Evolutionary conservation across 2,888 invertebrate species (phyloP).

Genomic region (Napeogenes sylphis): DNA sequence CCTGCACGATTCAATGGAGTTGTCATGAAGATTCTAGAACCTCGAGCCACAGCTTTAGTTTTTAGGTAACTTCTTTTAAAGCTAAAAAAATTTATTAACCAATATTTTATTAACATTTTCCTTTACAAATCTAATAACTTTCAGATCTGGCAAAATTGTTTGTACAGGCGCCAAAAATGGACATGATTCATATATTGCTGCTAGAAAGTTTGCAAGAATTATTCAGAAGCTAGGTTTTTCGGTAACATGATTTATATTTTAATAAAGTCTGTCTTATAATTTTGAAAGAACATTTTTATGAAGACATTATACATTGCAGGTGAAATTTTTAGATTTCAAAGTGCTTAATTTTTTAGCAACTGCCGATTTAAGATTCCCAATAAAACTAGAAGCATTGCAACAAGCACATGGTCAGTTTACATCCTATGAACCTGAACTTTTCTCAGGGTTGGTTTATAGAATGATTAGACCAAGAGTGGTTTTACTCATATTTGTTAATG

Average conservation of each 20-base stretch:
- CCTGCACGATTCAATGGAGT: constrained; percentile 89
- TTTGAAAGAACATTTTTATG: not conserved
- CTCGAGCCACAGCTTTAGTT: constrained; percentile 84
- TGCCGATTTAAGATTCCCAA: constrained; percentile 85
- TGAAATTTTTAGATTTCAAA: constrained; percentile 86
- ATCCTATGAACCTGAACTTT: constrained; percentile 98
- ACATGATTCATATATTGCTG: constrained; percentile 85
- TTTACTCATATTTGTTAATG: constrained; percentile 98
- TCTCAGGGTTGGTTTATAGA: constrained; percentile 98
- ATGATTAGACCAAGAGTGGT: constrained; percentile 98
- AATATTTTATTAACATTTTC: not conserved
- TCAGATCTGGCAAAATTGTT: constrained; percentile 87
- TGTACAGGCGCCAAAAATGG: constrained; percentile 91
- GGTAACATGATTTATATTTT: constrained; percentile 54
- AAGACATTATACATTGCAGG: constrained; percentile 56
- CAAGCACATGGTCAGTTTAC: constrained; percentile 86
- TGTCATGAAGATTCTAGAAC: constrained; percentile 89
- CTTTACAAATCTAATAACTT: constrained; percentile 82
- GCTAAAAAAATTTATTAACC: too few species aligned
- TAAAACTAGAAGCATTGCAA: constrained; percentile 84
- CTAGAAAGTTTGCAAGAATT: constrained; percentile 89
- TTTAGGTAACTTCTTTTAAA: constrained; percentile 56
- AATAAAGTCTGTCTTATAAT: too few species aligned
- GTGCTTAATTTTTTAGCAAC: constrained; percentile 88
- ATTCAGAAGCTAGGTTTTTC: constrained; percentile 88